Evolutionary conservation across 2,797 vertebrate genomes (phyloP).

Genomic region (Malacoraja senta): DNA sequence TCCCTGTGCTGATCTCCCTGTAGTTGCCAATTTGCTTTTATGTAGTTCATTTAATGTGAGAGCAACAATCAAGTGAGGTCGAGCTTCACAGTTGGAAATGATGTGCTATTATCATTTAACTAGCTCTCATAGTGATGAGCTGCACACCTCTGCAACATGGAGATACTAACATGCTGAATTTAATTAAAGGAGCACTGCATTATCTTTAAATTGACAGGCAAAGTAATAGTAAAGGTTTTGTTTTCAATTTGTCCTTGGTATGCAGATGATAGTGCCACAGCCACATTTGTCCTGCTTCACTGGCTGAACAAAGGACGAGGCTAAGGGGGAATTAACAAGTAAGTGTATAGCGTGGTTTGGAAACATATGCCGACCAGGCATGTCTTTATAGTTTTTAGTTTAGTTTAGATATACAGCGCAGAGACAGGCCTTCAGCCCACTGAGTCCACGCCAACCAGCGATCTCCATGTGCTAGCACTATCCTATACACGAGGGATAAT

Average conservation of each 20-base stretch:
- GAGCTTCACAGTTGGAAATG: neutral
- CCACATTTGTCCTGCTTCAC: neutral
- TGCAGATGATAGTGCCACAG: neutral
- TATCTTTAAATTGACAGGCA: neutral
- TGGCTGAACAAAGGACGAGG: neutral
- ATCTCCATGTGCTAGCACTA: too few species aligned
- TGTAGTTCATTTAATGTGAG: neutral
- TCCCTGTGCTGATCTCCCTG: neutral
- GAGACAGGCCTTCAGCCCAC: too few species aligned
- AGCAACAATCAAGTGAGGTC: neutral
- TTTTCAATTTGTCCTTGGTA: neutral
- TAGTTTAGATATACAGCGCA: too few species aligned
- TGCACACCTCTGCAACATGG: neutral
- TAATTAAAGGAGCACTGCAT: neutral
- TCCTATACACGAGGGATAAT: too few species aligned
- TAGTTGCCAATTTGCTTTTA: neutral
- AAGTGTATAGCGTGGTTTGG: neutral
- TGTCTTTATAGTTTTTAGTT: too few species aligned
- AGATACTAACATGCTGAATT: neutral
- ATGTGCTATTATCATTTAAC: neutral
- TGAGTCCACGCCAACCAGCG: too few species aligned
- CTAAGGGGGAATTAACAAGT: neutral
- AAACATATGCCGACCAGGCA: neutral
- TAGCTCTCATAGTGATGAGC: neutral
- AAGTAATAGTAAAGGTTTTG: neutral